A percentile compares a stretch with the other conserved stretches of the same genome.
Evolutionary conservation across 2,888 invertebrate species (phyloP).

Genomic region (Caenorhabditis panamensis): DNA sequence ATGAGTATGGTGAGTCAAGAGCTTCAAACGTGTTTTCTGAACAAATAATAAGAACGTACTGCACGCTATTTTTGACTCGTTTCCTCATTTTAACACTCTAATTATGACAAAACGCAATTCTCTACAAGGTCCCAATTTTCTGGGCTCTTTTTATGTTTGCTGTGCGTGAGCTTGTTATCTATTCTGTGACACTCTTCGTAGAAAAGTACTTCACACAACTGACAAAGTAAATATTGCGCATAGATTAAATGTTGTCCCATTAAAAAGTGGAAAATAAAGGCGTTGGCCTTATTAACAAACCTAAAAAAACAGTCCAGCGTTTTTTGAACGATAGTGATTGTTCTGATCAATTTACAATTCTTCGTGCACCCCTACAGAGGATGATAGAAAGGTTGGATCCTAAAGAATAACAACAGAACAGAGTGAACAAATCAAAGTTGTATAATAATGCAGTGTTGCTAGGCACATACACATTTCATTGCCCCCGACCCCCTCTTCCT

Average conservation of each 20-base stretch:
- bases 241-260: too few relatives aligned
- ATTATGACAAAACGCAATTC: constrained; percentile 17
- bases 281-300: too few relatives aligned
- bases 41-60: not conserved
- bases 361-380: too few relatives aligned
- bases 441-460: constrained; percentile 18
- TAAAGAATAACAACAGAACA: not conserved
- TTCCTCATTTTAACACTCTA: constrained; percentile 32
- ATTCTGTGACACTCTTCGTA: constrained; percentile 27
- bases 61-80: constrained; percentile 3
- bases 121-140: constrained; percentile 7
- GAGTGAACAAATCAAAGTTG: not conserved
- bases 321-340: too few relatives aligned
- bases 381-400: too few relatives aligned
- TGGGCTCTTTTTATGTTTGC: constrained; percentile 29
- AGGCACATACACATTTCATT: constrained; percentile 8
- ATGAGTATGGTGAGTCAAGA: constrained; percentile 53
- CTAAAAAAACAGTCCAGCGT: too few relatives aligned
- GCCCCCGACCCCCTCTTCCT: too few relatives aligned
- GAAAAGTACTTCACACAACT: constrained; percentile 6
- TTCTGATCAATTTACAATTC: too few relatives aligned
- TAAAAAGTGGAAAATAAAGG: too few relatives aligned
- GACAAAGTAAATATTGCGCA: constrained; percentile 11
- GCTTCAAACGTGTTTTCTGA: not conserved
- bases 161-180: constrained; percentile 15